Evolutionary conservation across 2,797 vertebrate genomes (phyloP).

Genomic region (Chiroxiphia lanceolata): DNA sequence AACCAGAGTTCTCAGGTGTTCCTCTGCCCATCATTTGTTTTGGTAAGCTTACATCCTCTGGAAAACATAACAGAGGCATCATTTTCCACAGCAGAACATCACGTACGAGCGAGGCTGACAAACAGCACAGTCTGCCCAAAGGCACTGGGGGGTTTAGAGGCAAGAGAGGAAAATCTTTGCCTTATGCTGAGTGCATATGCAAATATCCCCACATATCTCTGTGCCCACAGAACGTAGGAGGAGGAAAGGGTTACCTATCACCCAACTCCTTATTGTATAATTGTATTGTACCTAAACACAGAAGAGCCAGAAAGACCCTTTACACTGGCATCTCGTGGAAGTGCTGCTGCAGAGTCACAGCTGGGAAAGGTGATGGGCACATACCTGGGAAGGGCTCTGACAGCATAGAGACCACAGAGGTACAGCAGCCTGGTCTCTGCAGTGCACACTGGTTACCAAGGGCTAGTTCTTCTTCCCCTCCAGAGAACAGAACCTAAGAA

Average conservation of each 20-base stretch:
- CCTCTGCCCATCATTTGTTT: conserved; percentile 19
- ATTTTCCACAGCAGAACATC: neutral
- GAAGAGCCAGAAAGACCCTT: neutral
- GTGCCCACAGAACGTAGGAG: neutral
- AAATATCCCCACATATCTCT: neutral
- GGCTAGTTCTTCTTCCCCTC: neutral
- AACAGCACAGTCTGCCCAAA: neutral
- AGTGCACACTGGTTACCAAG: neutral
- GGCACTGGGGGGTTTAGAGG: neutral
- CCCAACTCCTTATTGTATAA: neutral
- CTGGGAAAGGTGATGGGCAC: neutral
- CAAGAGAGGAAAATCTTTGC: neutral
- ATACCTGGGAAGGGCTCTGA: neutral
- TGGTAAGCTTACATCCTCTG: conserved; percentile 10
- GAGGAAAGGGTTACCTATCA: neutral
- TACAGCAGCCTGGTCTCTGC: neutral
- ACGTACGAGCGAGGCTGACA: rapidly evolving
- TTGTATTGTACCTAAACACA: neutral
- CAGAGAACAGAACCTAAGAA: neutral
- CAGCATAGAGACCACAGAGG: neutral
- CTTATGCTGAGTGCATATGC: neutral
- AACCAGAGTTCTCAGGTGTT: neutral
- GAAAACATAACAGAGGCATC: neutral
- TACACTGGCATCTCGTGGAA: neutral
- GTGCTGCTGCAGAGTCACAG: neutral